Evolutionary conservation across 1,140 invertebrate species (phyloP).

Genomic region (Bombus sibiricus): DNA sequence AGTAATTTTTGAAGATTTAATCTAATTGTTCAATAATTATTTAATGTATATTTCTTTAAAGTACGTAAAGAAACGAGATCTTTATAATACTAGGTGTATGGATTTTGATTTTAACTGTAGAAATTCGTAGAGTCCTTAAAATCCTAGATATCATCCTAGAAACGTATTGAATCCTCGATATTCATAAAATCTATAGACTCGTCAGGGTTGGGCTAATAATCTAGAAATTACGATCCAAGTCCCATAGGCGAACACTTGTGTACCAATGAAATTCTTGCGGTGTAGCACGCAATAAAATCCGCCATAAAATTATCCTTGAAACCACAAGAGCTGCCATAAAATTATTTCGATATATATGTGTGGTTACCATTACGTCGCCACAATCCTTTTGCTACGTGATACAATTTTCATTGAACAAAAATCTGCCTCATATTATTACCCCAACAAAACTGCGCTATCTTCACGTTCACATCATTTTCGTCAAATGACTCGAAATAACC

Average conservation of each 20-base stretch:
- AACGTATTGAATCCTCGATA: no score
- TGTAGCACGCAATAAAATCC: background rate
- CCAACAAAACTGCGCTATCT: background rate
- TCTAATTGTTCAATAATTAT: no score
- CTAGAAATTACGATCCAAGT: background rate
- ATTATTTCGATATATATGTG: background rate
- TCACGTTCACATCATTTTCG: background rate
- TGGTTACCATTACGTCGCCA: background rate
- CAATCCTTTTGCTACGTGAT: conserved; percentile 2
- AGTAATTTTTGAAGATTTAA: no score
- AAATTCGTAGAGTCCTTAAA: no score
- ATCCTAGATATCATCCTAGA: no score
- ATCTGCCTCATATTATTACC: background rate
- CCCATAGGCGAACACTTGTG: background rate
- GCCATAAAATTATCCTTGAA: background rate
- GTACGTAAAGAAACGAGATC: no score
- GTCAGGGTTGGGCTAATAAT: no score
- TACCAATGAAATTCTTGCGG: background rate
- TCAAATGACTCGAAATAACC: background rate
- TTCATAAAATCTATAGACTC: no score
- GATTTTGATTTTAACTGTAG: no score
- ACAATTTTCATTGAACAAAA: background rate
- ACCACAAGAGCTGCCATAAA: background rate
- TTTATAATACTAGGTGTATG: no score
- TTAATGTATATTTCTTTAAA: no score